phyloP scores from a whole-genome alignment of 2,113 vertebrate species.

The Ictalurus furcatus region DNA sequence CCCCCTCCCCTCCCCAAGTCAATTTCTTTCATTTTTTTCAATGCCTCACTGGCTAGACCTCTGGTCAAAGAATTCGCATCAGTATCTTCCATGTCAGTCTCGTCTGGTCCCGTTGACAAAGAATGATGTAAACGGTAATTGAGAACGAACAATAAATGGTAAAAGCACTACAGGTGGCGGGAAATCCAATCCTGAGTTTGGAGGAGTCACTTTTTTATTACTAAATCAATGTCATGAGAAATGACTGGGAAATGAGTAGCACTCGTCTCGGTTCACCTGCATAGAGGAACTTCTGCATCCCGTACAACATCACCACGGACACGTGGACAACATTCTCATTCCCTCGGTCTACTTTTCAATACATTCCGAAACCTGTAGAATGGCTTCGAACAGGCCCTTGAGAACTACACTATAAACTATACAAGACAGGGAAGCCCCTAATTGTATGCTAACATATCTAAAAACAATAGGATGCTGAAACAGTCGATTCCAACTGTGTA shows the following conservation, averaged over 20 bases:
- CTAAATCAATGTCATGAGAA: background rate
- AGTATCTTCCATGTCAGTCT: background rate
- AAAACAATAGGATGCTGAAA: conserved; percentile 10
- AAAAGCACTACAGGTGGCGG: conserved; percentile 5
- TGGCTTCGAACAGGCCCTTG: background rate
- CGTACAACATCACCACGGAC: conserved; percentile 41
- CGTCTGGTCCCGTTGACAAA: background rate
- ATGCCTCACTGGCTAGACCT: background rate
- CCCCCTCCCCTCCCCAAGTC: background rate
- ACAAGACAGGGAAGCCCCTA: background rate
- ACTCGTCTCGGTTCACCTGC: conserved; percentile 57
- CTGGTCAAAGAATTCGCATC: background rate
- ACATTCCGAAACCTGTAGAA: conserved; percentile 25
- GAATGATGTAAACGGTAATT: background rate
- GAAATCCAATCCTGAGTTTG: conserved; percentile 46
- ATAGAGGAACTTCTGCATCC: conserved; percentile 63
- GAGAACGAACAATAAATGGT: background rate
- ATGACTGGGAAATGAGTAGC: conserved; percentile 8
- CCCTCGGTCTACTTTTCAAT: conserved; percentile 7
- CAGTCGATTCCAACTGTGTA: background rate
- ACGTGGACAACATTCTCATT: conserved; percentile 34
- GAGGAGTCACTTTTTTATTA: conserved; percentile 13
- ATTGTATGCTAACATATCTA: background rate
- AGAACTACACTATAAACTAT: background rate
- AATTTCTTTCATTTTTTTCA: background rate